Percentiles rank a stretch among this genome's conserved stretches.
phyloP scores from a whole-genome alignment of 2,888 invertebrate genomes.

The Mycalesis mineus region DNA sequence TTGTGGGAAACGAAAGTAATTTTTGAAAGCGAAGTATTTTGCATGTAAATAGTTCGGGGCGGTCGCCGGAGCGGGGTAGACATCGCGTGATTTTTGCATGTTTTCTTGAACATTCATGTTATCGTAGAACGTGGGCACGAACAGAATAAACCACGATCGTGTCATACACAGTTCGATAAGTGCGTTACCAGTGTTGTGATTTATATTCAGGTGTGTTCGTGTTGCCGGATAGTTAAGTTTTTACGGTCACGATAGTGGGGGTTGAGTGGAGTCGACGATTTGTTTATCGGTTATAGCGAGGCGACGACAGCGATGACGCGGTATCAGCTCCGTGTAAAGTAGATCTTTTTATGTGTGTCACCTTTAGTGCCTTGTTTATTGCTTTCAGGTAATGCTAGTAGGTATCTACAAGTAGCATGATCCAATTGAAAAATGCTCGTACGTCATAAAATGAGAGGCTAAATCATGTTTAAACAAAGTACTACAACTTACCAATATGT shows the following conservation, averaged over 20 bases:
- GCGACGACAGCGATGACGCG: constrained; percentile 65
- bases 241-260: constrained; percentile 69
- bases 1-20: constrained; percentile 69
- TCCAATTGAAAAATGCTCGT: constrained; percentile 6
- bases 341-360: constrained; percentile 70
- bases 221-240: constrained; percentile 73
- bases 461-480: no score
- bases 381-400: constrained; percentile 40
- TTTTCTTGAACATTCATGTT: constrained; percentile 34
- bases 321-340: constrained; percentile 59
- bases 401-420: constrained; percentile 11
- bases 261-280: constrained; percentile 63
- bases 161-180: constrained; percentile 69
- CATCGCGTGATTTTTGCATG: constrained; percentile 47
- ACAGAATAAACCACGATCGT: constrained; percentile 56
- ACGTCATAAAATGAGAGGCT: no score
- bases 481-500: no score
- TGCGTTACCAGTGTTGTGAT: constrained; percentile 62
- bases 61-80: constrained; percentile 37
- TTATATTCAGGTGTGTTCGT: constrained; percentile 71
- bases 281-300: constrained; percentile 64
- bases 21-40: constrained; percentile 37
- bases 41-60: constrained; percentile 40
- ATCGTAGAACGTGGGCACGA: constrained; percentile 45
- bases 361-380: constrained; percentile 68